These are phyloP conservation scores for Heliconius erato DNA, from an alignment of 2,888 invertebrate genomes.

Conservation along the genomic window DNA sequence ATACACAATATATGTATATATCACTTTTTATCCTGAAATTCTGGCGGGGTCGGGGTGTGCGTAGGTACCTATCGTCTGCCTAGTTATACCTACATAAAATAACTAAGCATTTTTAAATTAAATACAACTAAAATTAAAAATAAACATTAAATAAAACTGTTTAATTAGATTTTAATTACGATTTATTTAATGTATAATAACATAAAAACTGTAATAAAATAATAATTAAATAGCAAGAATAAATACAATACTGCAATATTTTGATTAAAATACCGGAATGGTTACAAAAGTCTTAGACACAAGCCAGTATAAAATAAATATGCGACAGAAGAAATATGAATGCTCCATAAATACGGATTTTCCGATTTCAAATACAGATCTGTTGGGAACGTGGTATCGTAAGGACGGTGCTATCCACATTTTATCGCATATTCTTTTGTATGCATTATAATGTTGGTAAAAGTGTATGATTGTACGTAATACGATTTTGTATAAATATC, in stretches of 20 bases:
- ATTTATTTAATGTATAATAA: no score
- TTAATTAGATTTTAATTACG: no score
- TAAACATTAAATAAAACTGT: no score
- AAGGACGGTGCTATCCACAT: constrained; percentile 39
- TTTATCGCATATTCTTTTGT: constrained; percentile 20
- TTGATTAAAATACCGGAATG: background rate
- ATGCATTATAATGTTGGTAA: background rate
- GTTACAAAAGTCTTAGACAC: background rate
- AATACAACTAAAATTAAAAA: no score
- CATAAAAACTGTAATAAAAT: no score
- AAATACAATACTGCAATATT: background rate
- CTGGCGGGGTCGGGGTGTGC: no score
- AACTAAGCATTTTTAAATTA: no score
- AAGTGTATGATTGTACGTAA: constrained; percentile 11
- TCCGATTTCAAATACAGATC: constrained; percentile 29
- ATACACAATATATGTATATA: no score
- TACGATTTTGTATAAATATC: background rate
- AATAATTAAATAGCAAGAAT: background rate
- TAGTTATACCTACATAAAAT: no score
- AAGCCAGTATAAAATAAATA: background rate
- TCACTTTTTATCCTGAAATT: no score
- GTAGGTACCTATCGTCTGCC: no score
- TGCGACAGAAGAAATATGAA: constrained; percentile 10
- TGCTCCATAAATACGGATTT: constrained; percentile 24
- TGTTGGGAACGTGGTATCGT: constrained; percentile 27